Conservation (phyloP, 2,888 invertebrate species). For the Eulithis prunata region DNA sequence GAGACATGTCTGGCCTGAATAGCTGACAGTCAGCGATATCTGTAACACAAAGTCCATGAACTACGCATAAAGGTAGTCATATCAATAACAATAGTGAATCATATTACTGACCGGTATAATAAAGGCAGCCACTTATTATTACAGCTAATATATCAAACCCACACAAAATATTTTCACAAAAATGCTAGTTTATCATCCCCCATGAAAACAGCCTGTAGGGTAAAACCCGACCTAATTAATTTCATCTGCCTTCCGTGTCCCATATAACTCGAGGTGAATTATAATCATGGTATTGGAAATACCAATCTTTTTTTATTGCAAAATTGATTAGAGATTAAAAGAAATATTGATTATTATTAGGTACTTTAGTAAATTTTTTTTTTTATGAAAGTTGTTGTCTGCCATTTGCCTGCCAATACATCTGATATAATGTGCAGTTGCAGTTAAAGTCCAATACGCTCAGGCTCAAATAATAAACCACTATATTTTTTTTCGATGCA, state of each 20-base stretch:
- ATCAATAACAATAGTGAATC: constrained; percentile 17
- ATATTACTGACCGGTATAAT: constrained; percentile 19
- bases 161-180: constrained; percentile 38
- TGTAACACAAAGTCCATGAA: constrained; percentile 1
- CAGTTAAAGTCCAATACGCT: no score
- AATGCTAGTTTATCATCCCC: constrained; percentile 42
- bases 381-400: not conserved
- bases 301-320: not conserved
- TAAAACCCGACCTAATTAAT: constrained; percentile 44
- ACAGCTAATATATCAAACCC: constrained; percentile 30
- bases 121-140: constrained; percentile 27
- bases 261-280: constrained; percentile 36
- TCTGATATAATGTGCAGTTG: no score
- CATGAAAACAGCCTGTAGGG: constrained; percentile 41
- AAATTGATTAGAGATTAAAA: not conserved
- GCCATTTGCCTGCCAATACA: no score
- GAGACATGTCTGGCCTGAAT: not conserved
- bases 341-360: not conserved
- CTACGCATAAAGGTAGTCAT: not conserved
- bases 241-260: constrained; percentile 41
- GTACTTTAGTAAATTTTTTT: no score
- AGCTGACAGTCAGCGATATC: constrained; percentile 1
- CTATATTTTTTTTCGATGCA: no score
- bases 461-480: no score
- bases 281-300: constrained; percentile 34